Base-by-base conservation (phyloP, 2,888 invertebrate species). In the Scaptomyza polygonia region DNA sequence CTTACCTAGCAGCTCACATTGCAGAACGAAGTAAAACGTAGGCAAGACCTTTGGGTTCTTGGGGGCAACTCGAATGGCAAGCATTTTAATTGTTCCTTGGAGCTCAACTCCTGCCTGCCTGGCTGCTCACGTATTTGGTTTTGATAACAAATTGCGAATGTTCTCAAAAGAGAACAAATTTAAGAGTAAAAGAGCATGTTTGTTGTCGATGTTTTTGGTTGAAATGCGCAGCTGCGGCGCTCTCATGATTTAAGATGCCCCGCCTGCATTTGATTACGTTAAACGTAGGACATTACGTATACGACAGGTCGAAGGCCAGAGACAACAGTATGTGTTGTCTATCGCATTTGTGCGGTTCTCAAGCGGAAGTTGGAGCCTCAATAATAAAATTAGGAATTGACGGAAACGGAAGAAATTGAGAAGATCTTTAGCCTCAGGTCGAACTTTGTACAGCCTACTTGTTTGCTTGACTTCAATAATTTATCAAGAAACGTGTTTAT, bases 191-290 rank as follows among this genome's bases (percentile, higher is more conserved):
- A 34, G 48, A 85, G 88, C 25, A 27, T 12, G 3, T 12, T n/a
- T 7, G 1, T 1, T 32, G 21, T 36, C 34, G 39, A 62, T 54
- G 52, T 51, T 68, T 61, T 18, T 3, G 44, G 1, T 18, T 6
- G 14, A 1, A 7, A 1, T 52, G 67, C 64, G 65, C 74, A 61
- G 55, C 73, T 59, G 80, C 58, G 4, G 21, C 7, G 18, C 52
- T 55, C 43, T 53, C 64, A 58, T 25, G 21, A 43, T 30, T 30
- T 49, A 34, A 43, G 72, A 87, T 73, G 88, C 88, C 82, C 88
- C 84, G 84, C 84, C 84, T 87, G 88, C 68, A 45, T 39, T 63
- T 43, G 14, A 43, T 73, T 75, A 88, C 88, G 82, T 79, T 27
- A 30, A 47, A 68, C 76, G 74, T 62, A 57, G 51, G 12, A 53